Evolutionary conservation across 2,888 invertebrate genomes (phyloP), one percentile per base, ranked within the genome.

Genomic region (Eupithecia inturbata): DNA sequence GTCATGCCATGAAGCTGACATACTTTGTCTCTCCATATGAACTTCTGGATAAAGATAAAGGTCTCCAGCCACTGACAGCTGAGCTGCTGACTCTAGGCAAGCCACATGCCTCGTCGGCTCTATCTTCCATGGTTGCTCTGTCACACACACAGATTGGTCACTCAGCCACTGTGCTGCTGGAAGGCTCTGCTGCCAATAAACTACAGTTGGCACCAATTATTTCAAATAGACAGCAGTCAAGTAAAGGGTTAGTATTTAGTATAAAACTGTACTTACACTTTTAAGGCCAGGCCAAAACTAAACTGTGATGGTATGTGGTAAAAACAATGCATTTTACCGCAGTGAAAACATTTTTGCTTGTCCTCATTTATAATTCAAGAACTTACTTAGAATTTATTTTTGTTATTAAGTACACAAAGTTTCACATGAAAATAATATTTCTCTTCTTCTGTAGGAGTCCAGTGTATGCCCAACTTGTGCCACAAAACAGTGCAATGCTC

Each of bases 21-120:
- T 99, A 98, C 90, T 99, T 99, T 89, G 97, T 99, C 6, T 97
- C 98, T 0, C 98, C 99, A 0, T 99, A 98, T 86, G 98, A 99
- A 88, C 95, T 99, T 68, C 94, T 99, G 82, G 97, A 98, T 87
- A 95, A 96, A 82, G 97, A 97, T 76, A 96, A 96, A 82, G 96
- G 96, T 9, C 95, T 97, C 62, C 96, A 97, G 83, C 96, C 97
- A 14, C 95, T 98, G 75, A 97, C 96, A 66, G 95, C 96, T 22
- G 98, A 98, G 84, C 92, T 96, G n/a, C 95, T 97, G 53, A 95
- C 95, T 39, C 86, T 94, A 62, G 95, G 95, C 64, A 92, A 91
- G 78, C 91, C 91, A 0, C 80, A 91, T 0, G 82, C 83, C 0
- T 86, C 90, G 1, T 91, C 85, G 74, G 91, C 92, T 14, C 85